phyloP scores from a whole-genome alignment of 2,888 invertebrate genomes.

The Scaptomyza cyrtandrae region DNA sequence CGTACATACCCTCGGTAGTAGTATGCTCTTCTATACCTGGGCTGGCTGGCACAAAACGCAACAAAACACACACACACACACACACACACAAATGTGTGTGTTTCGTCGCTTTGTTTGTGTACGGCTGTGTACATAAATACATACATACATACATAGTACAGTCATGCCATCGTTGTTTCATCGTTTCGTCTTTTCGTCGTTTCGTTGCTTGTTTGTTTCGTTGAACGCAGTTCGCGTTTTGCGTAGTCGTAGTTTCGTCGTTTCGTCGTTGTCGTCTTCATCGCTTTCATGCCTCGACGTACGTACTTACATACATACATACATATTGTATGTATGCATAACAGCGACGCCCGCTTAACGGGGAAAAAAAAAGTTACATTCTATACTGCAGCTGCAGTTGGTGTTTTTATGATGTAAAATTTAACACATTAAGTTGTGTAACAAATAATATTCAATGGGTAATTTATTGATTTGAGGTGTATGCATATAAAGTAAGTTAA shows the following conservation, averaged over 20 bases:
- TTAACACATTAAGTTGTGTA: not conserved
- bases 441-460: not conserved
- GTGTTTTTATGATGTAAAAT: not conserved
- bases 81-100: constrained; percentile 17
- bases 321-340: constrained; percentile 40
- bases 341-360: constrained; percentile 30
- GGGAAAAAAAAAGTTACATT: not conserved
- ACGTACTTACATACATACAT: constrained; percentile 17
- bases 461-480: not conserved
- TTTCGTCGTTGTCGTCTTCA: constrained; percentile 39
- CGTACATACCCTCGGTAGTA: constrained; percentile 52
- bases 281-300: constrained; percentile 31
- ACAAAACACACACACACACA: constrained; percentile 18
- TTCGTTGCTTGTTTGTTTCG: constrained; percentile 52
- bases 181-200: constrained; percentile 55
- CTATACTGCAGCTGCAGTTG: not conserved
- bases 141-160: constrained; percentile 48
- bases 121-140: constrained; percentile 33
- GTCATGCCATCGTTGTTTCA: constrained; percentile 70
- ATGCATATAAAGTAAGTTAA: not conserved
- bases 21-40: constrained; percentile 46
- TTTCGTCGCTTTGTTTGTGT: constrained; percentile 36
- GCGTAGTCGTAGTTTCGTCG: constrained; percentile 31
- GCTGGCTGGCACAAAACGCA: constrained; percentile 17
- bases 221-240: constrained; percentile 33